Conservation (phyloP, 2,888 invertebrate species). For the Psylliodes chrysocephalus region DNA sequence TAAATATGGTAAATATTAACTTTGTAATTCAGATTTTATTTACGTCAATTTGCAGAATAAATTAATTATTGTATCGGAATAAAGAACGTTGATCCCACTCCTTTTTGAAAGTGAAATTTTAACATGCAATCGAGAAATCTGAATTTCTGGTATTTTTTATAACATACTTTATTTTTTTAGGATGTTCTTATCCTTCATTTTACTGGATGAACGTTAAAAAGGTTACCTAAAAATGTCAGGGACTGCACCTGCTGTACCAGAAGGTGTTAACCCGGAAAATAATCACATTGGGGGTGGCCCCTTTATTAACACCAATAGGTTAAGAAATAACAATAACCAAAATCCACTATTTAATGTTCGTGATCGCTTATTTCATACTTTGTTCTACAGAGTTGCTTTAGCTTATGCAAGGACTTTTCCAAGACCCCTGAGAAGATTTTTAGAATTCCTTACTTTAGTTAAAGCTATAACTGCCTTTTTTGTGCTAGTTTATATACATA, state of each 20-base stretch:
- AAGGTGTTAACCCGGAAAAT: slow-evolving; percentile 50
- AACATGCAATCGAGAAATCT: neutral
- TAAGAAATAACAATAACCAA: slow-evolving; percentile 71
- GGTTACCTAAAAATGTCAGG: slow-evolving; percentile 37
- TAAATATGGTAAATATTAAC: slow-evolving; percentile 29
- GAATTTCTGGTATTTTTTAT: neutral
- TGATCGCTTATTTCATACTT: slow-evolving; percentile 92
- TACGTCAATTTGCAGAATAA: slow-evolving; percentile 26
- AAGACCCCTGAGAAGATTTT: slow-evolving; percentile 79
- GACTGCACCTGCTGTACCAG: slow-evolving; percentile 33
- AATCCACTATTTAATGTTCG: slow-evolving; percentile 87
- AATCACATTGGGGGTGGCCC: slow-evolving; percentile 66
- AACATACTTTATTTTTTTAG: slow-evolving; percentile 28
- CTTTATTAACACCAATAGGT: slow-evolving; percentile 67
- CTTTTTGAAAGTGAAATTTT: slow-evolving; percentile 24
- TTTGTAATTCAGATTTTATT: slow-evolving; percentile 25
- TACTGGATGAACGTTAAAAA: slow-evolving; percentile 10
- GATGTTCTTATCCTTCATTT: slow-evolving; percentile 9
- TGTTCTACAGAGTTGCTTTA: slow-evolving; percentile 92
- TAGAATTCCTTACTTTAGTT: slow-evolving; percentile 84
- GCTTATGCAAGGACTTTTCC: slow-evolving; percentile 93
- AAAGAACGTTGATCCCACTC: slow-evolving; percentile 1
- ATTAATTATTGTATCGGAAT: slow-evolving; percentile 6
- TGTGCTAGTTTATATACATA: slow-evolving; percentile 93
- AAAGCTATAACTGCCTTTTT: slow-evolving; percentile 89